A percentile compares a stretch with the other conserved stretches of the same genome.
Conservation (phyloP, 1,140 invertebrate genomes). For the Trichoplusia ni region DNA sequence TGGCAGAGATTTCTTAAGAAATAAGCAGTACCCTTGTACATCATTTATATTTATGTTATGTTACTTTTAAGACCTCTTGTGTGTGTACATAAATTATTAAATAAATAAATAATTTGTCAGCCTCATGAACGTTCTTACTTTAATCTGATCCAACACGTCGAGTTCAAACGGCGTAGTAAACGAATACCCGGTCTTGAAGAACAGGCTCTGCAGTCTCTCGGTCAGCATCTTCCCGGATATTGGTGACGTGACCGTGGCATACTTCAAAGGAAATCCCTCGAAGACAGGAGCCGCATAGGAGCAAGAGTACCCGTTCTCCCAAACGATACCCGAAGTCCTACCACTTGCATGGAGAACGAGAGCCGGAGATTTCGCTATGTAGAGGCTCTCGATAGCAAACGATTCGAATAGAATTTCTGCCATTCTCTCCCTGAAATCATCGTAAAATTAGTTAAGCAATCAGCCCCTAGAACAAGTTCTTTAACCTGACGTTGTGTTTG, state of each 20-base stretch:
- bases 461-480: too few relatives aligned
- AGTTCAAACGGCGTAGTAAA: constrained; percentile 63
- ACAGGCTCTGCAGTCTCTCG: constrained; percentile 41
- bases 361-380: constrained; percentile 51
- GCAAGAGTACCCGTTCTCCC: constrained; percentile 57
- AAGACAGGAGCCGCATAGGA: constrained; percentile 58
- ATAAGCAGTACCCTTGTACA: too few relatives aligned
- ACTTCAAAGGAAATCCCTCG: constrained; percentile 64
- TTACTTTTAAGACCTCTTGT: too few relatives aligned
- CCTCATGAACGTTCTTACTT: constrained; percentile 83
- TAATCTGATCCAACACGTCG: constrained; percentile 84
- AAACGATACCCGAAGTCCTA: constrained; percentile 61
- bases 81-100: too few relatives aligned
- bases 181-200: constrained; percentile 54
- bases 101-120: too few relatives aligned
- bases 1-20: too few relatives aligned
- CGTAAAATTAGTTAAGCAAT: too few relatives aligned
- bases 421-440: constrained; percentile 50
- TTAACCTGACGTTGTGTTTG: too few relatives aligned
- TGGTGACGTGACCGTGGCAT: constrained; percentile 48
- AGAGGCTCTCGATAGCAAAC: constrained; percentile 52
- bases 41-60: too few relatives aligned
- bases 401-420: constrained; percentile 66
- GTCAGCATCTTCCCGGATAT: constrained; percentile 56
- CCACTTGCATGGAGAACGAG: constrained; percentile 57